Conservation (phyloP, 1,140 invertebrate species). For the Drosophila kikkawai region DNA sequence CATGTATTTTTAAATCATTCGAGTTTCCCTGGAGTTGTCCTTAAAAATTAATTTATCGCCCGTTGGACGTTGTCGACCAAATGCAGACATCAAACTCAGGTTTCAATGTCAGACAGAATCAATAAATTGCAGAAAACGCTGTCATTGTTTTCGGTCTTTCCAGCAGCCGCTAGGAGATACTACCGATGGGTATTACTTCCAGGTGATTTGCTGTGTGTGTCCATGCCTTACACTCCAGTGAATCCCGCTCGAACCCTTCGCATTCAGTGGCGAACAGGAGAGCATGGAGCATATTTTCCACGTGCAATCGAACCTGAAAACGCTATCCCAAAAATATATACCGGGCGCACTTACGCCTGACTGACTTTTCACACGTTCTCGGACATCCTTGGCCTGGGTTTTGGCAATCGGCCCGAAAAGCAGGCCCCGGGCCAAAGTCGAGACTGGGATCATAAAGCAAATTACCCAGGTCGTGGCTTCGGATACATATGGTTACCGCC, state of each 20-base stretch:
- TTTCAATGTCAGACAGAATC: slow-evolving; percentile 81
- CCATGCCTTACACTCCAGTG: slow-evolving; percentile 77
- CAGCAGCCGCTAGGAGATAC: slow-evolving; percentile 17
- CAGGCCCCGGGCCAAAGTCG: slow-evolving; percentile 30
- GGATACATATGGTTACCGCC: slow-evolving; percentile 33
- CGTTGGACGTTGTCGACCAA: slow-evolving; percentile 8
- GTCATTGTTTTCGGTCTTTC: slow-evolving; percentile 42
- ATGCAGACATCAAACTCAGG: slow-evolving; percentile 51
- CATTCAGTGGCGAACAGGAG: slow-evolving; percentile 14
- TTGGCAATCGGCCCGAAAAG: slow-evolving; percentile 27
- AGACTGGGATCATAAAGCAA: slow-evolving; percentile 71
- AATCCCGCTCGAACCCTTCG: slow-evolving; percentile 38
- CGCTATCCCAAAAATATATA: slow-evolving; percentile 39
- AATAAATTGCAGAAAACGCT: slow-evolving; percentile 67
- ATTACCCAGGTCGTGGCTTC: slow-evolving; percentile 66
- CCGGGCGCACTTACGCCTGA: slow-evolving; percentile 76
- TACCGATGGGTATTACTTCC: slow-evolving; percentile 72
- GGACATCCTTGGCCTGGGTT: slow-evolving; percentile 39
- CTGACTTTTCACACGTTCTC: slow-evolving; percentile 75
- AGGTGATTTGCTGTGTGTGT: slow-evolving; percentile 76
- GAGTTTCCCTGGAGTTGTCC: neutral
- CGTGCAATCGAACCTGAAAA: slow-evolving; percentile 31
- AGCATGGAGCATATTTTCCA: slow-evolving; percentile 59
- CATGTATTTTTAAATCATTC: neutral
- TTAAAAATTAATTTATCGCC: slow-evolving; percentile 14